Conservation (phyloP, 2,888 invertebrate species). For the Melieria crassipennis region DNA sequence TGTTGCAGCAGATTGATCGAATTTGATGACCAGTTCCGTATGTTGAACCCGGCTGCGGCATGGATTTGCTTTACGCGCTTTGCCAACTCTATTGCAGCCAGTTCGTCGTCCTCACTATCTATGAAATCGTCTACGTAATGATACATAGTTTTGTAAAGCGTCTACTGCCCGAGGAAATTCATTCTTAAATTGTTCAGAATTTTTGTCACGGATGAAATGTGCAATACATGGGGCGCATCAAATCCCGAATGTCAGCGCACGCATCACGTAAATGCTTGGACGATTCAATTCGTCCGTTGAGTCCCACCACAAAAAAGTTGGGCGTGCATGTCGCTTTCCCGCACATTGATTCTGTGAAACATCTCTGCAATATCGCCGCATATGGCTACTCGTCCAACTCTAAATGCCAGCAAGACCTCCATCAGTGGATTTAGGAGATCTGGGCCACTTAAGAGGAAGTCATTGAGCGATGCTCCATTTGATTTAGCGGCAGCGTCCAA, state of each 20-base stretch:
- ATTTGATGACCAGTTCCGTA: conserved; percentile 25
- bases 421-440: conserved; percentile 44
- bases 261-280: conserved; percentile 36
- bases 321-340: conserved; percentile 33
- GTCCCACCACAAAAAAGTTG: conserved; percentile 44
- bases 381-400: conserved; percentile 36
- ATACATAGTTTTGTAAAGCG: conserved; percentile 15
- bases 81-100: neutral
- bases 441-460: conserved; percentile 54
- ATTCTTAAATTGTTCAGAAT: conserved; percentile 17
- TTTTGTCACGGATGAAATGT: conserved; percentile 32
- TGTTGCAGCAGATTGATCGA: conserved; percentile 17
- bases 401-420: conserved; percentile 38
- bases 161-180: conserved; percentile 24
- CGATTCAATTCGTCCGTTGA: neutral
- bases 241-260: conserved; percentile 34
- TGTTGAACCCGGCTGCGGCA: conserved; percentile 18
- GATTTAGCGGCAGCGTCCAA: conserved; percentile 10
- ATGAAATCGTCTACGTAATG: conserved; percentile 24
- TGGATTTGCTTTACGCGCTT: conserved; percentile 20
- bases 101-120: conserved; percentile 20
- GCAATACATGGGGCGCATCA: conserved; percentile 36
- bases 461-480: conserved; percentile 42
- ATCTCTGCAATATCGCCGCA: conserved; percentile 43
- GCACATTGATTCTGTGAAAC: conserved; percentile 39